Evolutionary conservation across 2,888 invertebrate genomes (phyloP).

Genomic region (Platypus cylindrus): DNA sequence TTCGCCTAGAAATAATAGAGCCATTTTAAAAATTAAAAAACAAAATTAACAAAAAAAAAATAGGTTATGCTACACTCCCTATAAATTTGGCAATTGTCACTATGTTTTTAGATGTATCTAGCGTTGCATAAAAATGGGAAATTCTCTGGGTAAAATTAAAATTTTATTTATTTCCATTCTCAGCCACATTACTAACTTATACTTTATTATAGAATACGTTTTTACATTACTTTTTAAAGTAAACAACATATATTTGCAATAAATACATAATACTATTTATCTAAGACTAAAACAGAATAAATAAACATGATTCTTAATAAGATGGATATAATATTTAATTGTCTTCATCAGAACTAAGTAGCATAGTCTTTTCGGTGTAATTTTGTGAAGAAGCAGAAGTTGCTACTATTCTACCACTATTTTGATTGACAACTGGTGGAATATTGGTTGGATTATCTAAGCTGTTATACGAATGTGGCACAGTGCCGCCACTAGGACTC

Average conservation of each 20-base stretch:
- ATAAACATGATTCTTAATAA: conserved; percentile 1
- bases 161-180: too few relatives aligned
- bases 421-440: conserved; percentile 32
- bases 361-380: conserved; percentile 92
- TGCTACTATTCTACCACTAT: conserved; percentile 60
- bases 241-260: too few relatives aligned
- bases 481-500: conserved; percentile 33
- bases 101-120: too few relatives aligned
- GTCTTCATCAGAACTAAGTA: conserved; percentile 91
- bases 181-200: too few relatives aligned
- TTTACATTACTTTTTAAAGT: too few relatives aligned
- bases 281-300: conserved; percentile 12
- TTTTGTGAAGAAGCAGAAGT: conserved; percentile 73
- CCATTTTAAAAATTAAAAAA: conserved; percentile 24
- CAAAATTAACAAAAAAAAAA: too few relatives aligned
- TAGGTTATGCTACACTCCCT: too few relatives aligned
- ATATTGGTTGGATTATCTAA: conserved; percentile 25
- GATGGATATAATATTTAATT: conserved; percentile 27
- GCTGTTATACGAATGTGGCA: conserved; percentile 30
- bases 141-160: too few relatives aligned
- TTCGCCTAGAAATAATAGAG: conserved; percentile 35
- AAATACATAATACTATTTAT: too few relatives aligned
- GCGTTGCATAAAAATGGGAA: too few relatives aligned
- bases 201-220: too few relatives aligned
- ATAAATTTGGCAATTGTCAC: too few relatives aligned